Evolutionary conservation across 1,140 invertebrate species (phyloP), one percentile per base, ranked within the genome.

Genomic region (Scaptomyza pallida): DNA sequence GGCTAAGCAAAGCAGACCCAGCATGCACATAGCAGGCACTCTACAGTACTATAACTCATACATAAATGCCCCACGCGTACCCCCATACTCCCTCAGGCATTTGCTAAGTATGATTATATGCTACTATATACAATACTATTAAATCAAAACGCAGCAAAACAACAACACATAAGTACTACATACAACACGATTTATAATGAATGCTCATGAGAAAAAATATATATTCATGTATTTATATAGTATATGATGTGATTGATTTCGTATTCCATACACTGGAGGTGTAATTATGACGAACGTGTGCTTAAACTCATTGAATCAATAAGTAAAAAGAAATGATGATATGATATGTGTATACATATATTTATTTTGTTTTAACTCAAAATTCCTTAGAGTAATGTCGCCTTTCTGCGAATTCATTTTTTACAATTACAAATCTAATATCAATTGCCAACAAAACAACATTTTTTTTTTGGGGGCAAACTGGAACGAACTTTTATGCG

Each of bases 1-100:
- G 6, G 23, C n/a, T 26, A 12, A 19, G 43, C 30, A 50, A 48
- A 63, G 30, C 50, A 51, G 10, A 30, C 26, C 59, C 55, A n/a
- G 54, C 59, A 64, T 72, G 12, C 75, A 79, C 44, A 54, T 75
- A 61, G 45, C 26, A 6, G 26, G 26, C 43, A 44, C 43, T 19
- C 3, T 44, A 19, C 43, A n/a, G 16, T 44, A 44, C 43, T 44
- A 19, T 44, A 44, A 3, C 10, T 44, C 43, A 44, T 5, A 44
- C 16, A 16, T 37, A 4, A n/a, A 37, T 44, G 43, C 43, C 16
- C 10, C 43, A 9, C 41, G 15, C 16, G 9, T 19, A 3, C 41
- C 43, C 10, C 21, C 1, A 0, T 21, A 43, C 10, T 26, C 40
- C 37, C 19, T n/a, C 8, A 26, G 37, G 40, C 37, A 26, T 26